Evolutionary conservation across 2,797 vertebrate species (phyloP), one percentile per base, ranked within the genome.

Genomic region (Crocidura indochinensis): DNA sequence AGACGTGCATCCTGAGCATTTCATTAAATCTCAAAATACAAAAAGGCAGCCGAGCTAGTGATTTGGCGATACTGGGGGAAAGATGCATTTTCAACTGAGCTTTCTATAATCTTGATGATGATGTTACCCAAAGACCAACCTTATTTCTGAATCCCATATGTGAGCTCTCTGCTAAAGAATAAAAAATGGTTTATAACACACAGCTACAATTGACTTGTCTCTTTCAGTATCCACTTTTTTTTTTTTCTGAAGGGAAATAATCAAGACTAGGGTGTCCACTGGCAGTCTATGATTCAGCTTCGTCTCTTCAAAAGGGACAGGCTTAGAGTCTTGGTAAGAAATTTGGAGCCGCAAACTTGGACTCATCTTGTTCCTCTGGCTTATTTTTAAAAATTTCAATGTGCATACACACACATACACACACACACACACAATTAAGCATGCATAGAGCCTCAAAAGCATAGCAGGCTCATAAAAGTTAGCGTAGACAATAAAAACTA

Each of bases 1-100:
- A 87, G 78, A 90, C 68, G 76, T 62, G 90, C 85, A 87, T 87
- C 72, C 7, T 9, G 12, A 96, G 60, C 76, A 95, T 92, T 96
- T 96, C 96, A 95, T 96, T 96, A 96, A 96, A 73, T 88, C 93
- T 97, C 95, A 38, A 92, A 91, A 92, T 65, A 74, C 85, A 67
- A 62, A 87, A 94, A 92, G 83, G 88, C 82, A 93, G 73, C 29
- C 75, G 60, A 96, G 90, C 92, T 88, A 83, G 90, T 0, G 82
- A 79, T 2, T 9, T 1, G 1, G 92, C 65, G 31, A 62, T 22
- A 44, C 72, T 74, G 76, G 68, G 86, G 8, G 87, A 87, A 92
- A 92, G 31, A 92, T 8, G 22, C 38, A 53, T 94, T 94, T 95
- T 95, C 92, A 84, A 89, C 92, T 65, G 62, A 82, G 68, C 22